phyloP scores from a whole-genome alignment of 2,888 invertebrate genomes.

The Agonopterix arenella region DNA sequence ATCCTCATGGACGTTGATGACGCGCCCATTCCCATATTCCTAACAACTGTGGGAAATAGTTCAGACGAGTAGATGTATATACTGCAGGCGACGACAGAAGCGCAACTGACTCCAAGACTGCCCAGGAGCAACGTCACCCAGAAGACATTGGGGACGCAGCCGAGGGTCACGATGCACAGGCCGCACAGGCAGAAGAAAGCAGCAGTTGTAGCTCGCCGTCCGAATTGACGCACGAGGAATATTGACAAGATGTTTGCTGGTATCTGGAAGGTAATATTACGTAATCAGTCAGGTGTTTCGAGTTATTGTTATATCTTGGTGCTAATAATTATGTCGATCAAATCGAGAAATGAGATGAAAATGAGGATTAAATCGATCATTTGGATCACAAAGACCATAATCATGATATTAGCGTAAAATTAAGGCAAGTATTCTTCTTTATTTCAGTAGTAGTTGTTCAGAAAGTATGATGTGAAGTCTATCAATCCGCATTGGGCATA shows the following conservation, averaged over 20 bases:
- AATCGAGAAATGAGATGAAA: no score
- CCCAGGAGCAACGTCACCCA: conserved; percentile 80
- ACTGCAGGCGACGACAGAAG: conserved; percentile 86
- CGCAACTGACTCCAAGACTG: conserved; percentile 85
- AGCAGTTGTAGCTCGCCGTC: conserved; percentile 80
- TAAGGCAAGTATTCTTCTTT: no score
- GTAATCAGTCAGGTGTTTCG: neutral
- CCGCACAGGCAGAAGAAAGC: conserved; percentile 78
- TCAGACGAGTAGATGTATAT: conserved; percentile 92
- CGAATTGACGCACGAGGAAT: conserved; percentile 78
- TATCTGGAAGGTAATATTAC: conserved; percentile 71
- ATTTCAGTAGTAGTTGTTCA: no score
- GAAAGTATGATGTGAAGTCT: no score
- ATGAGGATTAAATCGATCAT: no score
- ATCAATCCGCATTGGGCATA: no score
- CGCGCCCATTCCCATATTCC: conserved; percentile 90
- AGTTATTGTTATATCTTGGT: no score
- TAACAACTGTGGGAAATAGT: conserved; percentile 90
- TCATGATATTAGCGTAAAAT: no score
- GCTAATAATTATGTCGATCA: no score
- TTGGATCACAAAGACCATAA: no score
- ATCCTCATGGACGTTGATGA: conserved; percentile 89
- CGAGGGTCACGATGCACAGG: conserved; percentile 77
- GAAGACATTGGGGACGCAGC: conserved; percentile 66
- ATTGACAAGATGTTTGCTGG: conserved; percentile 67